These are phyloP conservation scores for Geopemphigus sp. DNA, from an alignment of 1,140 invertebrate genomes.

Conservation along the genomic window DNA sequence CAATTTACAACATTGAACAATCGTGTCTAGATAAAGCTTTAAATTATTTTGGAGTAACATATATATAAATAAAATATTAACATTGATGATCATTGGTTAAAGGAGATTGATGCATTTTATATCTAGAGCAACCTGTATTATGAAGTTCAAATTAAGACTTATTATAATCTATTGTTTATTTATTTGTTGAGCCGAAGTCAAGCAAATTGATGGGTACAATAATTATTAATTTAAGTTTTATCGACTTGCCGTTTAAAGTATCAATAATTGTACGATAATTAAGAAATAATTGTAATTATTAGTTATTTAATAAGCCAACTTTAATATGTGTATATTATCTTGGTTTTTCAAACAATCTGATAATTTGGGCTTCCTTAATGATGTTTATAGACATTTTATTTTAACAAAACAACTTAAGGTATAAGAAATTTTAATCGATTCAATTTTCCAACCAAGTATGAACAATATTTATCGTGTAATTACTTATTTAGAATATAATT, in stretches of 20 bases:
- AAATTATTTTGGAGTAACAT: conserved; percentile 23
- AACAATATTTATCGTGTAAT: too few species aligned
- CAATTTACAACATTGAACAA: conserved; percentile 37
- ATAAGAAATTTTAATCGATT: too few species aligned
- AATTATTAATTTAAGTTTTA: not conserved
- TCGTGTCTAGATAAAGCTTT: conserved; percentile 30
- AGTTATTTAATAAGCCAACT: not conserved
- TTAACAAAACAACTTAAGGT: too few species aligned
- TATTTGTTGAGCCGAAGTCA: too few species aligned
- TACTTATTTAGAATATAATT: too few species aligned
- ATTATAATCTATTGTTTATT: not conserved
- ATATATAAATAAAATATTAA: conserved; percentile 11
- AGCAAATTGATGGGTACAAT: not conserved
- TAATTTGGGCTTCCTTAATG: not conserved
- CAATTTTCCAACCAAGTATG: too few species aligned
- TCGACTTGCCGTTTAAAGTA: not conserved
- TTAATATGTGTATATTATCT: not conserved
- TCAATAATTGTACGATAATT: not conserved
- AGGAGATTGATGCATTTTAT: not conserved
- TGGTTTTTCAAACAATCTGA: not conserved
- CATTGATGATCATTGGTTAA: not conserved
- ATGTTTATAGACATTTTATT: not conserved
- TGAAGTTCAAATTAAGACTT: conserved; percentile 24
- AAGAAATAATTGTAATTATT: not conserved
- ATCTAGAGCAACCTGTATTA: not conserved